Percentiles rank a stretch among this genome's conserved stretches.
These are phyloP conservation scores for Macropodus opercularis DNA, from an alignment of 2,797 vertebrate species.

Conservation along the genomic window DNA sequence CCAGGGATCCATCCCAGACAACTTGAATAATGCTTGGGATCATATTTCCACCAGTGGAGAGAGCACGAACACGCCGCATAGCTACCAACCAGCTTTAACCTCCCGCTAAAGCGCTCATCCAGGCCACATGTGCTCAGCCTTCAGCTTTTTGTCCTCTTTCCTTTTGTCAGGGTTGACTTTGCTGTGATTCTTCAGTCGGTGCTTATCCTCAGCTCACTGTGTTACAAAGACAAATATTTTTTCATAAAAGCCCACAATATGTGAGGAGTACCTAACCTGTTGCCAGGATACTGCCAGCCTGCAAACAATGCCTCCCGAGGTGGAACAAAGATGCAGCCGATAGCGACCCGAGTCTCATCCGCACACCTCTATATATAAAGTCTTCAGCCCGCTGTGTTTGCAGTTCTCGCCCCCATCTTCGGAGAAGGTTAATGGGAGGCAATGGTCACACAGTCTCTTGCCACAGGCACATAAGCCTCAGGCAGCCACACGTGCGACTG, in stretches of 20 bases:
- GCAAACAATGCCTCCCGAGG: constrained; percentile 56
- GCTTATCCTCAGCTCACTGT: constrained; percentile 26
- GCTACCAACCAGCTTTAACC: constrained; percentile 17
- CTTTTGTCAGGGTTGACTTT: constrained; percentile 5
- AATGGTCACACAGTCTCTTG: constrained; percentile 63
- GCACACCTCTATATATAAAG: constrained; percentile 76
- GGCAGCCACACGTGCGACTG: constrained; percentile 58
- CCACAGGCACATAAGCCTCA: constrained; percentile 63
- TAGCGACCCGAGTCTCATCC: constrained; percentile 53
- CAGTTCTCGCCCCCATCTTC: constrained; percentile 54
- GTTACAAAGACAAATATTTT: constrained; percentile 18
- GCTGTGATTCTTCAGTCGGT: constrained; percentile 7
- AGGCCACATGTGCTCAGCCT: constrained; percentile 8
- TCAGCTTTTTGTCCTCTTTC: background rate
- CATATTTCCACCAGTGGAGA: constrained; percentile 22
- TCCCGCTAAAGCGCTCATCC: constrained; percentile 33
- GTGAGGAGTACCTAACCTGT: constrained; percentile 68
- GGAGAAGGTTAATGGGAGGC: constrained; percentile 73
- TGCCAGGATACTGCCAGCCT: constrained; percentile 74
- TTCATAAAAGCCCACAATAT: constrained; percentile 50
- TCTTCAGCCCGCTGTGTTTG: constrained; percentile 70
- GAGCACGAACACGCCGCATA: constrained; percentile 5
- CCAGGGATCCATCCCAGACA: constrained; percentile 38
- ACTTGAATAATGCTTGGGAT: constrained; percentile 37
- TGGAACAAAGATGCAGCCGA: constrained; percentile 64